Base-by-base conservation (phyloP, 2,113 vertebrate genomes). In the Oreochromis spilurus region DNA sequence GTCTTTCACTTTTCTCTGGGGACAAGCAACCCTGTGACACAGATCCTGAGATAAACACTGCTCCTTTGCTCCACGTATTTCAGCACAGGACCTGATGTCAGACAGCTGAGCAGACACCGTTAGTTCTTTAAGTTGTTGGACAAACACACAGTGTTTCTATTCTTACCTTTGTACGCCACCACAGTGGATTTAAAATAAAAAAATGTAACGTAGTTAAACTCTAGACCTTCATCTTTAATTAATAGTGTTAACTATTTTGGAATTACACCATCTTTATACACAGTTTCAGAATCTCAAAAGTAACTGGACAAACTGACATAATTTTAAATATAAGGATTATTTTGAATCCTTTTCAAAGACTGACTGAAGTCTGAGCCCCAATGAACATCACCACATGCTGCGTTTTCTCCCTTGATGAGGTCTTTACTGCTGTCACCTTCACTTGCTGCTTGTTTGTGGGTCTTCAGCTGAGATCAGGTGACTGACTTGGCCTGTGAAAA, bases 81-180 rank as follows among this genome's bases (percentile, higher is more conserved):
- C 62, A 67, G 4, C 62, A 9, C n/a, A 38, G 36, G 11, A 40
- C n/a, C 7, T 65, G 60, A 65, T 65, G 60, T 65, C 31, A 65
- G 10, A 38, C 31, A 14, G 36, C 19, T 40, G 62, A 40, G 36
- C 2, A 40, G 7, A 40, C 21, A 40, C 62, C 0, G 11, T 21
- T 40, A 1, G 11, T 8, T 24, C 13, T 21, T 13, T 3, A 21
- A 36, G 36, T 40, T 24, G 62, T 67, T 67, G 62, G 34, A 67
- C 62, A 65, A 65, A 65, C 17, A 67, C 62, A 0, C 62, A n/a
- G 34, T 34, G n/a, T 21, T 65, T 67, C 21, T 40, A 9, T 40
- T 21, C 0, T n/a, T 65, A 38, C 1, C 0, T 65, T 36, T 65
- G 2, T 0, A 12, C 2, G 4, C 11, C 6, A 14, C 62, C 36